Percentiles rank a stretch among this genome's conserved stretches.
Conservation (phyloP, 30 jellyfish, hydroid and myxozoan genomes). For the Mastigias papua region DNA sequence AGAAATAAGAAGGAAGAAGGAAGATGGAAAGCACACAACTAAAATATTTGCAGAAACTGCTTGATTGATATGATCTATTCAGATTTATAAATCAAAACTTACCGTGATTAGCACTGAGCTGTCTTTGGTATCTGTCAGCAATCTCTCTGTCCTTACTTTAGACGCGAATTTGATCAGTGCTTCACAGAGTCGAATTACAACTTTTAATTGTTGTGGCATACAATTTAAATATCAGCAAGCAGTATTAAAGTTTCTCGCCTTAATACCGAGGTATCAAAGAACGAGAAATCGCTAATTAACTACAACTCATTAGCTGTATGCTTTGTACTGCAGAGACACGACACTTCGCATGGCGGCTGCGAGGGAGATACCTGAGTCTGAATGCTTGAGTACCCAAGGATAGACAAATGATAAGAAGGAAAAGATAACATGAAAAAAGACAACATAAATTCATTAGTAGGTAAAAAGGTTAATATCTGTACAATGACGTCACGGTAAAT, state of each 20-base stretch:
- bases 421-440: neutral
- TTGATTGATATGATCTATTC: neutral
- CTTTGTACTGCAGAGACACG: neutral
- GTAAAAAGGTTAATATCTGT: neutral
- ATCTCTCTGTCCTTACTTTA: neutral
- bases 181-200: neutral
- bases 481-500: neutral
- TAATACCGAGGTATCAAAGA: no score
- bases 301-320: no score
- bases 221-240: no score
- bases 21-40: neutral
- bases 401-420: neutral
- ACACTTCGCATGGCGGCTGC: neutral
- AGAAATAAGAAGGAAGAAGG: neutral
- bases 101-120: neutral
- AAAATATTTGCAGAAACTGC: neutral
- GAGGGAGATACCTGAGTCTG: neutral
- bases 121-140: neutral
- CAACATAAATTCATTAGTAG: neutral
- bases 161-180: neutral
- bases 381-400: conserved; percentile 78
- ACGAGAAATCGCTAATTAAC: no score
- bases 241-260: no score
- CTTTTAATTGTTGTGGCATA: no score
- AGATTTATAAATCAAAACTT: neutral